Evolutionary conservation across 2,888 invertebrate genomes (phyloP).

Genomic region (Nemurella pictetii): DNA sequence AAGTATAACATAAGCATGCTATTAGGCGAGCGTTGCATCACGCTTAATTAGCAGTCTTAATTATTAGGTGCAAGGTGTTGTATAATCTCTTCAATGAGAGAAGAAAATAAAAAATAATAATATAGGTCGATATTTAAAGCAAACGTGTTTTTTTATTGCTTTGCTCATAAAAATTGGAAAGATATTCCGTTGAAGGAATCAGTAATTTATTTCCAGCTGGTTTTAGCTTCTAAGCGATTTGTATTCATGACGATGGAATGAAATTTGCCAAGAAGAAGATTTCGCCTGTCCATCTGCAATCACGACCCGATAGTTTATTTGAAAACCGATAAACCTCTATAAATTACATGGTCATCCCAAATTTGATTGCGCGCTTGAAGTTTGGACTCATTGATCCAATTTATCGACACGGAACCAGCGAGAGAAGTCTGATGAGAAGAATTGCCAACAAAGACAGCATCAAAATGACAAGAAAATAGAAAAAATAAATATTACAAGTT

Average conservation of each 20-base stretch:
- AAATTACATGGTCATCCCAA: neutral
- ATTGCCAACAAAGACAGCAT: neutral
- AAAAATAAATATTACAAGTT: neutral
- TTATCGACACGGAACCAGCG: neutral
- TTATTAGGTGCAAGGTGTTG: neutral
- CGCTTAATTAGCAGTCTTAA: neutral
- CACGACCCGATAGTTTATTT: neutral
- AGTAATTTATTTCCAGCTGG: neutral
- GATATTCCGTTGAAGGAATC: neutral
- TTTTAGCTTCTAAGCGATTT: neutral
- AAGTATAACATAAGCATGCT: neutral
- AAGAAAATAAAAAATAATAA: neutral
- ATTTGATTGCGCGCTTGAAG: neutral
- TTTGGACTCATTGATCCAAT: neutral
- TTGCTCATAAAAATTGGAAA: neutral
- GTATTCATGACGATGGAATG: neutral
- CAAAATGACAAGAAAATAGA: neutral
- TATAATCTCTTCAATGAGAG: slow-evolving; percentile 10
- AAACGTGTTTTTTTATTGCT: neutral
- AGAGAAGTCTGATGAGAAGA: neutral
- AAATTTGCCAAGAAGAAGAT: neutral
- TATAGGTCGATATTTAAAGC: neutral
- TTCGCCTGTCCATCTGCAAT: neutral
- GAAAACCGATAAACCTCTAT: neutral
- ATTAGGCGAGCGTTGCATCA: neutral